Conservation (phyloP, 2,113 vertebrate genomes). For the Amazona vittata region DNA sequence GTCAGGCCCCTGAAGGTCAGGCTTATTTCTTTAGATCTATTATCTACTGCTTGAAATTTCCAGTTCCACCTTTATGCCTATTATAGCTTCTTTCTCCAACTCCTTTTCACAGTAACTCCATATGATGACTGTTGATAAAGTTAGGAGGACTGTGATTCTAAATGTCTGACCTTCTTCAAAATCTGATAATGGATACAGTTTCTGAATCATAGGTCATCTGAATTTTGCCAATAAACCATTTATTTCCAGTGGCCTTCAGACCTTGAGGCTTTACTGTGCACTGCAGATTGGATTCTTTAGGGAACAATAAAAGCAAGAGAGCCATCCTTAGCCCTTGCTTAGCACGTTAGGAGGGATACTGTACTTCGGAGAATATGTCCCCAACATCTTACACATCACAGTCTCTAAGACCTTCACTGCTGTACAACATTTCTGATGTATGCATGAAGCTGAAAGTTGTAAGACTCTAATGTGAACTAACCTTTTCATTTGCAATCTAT, state of each 20-base stretch:
- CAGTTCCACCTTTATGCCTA: slow-evolving; percentile 28
- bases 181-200: slow-evolving; percentile 46
- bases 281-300: slow-evolving; percentile 24
- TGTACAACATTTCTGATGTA: neutral
- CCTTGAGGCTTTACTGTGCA: neutral
- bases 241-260: slow-evolving; percentile 46
- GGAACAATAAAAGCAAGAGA: slow-evolving; percentile 2
- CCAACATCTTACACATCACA: neutral
- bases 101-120: neutral
- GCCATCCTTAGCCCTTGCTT: neutral
- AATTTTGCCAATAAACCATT: slow-evolving; percentile 47
- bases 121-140: slow-evolving; percentile 42
- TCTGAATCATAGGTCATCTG: slow-evolving; percentile 44
- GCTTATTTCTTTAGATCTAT: slow-evolving; percentile 56
- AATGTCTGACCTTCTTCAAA: slow-evolving; percentile 55
- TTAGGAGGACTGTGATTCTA: slow-evolving; percentile 11
- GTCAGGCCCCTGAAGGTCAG: slow-evolving; percentile 46
- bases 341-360: neutral
- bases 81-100: neutral
- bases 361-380: neutral
- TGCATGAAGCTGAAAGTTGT: neutral
- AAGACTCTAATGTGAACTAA: neutral
- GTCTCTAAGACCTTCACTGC: neutral
- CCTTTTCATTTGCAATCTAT: neutral
- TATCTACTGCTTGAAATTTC: slow-evolving; percentile 40